Conservation (phyloP, 2,888 invertebrate genomes). For the Chrysina gloriosa region DNA sequence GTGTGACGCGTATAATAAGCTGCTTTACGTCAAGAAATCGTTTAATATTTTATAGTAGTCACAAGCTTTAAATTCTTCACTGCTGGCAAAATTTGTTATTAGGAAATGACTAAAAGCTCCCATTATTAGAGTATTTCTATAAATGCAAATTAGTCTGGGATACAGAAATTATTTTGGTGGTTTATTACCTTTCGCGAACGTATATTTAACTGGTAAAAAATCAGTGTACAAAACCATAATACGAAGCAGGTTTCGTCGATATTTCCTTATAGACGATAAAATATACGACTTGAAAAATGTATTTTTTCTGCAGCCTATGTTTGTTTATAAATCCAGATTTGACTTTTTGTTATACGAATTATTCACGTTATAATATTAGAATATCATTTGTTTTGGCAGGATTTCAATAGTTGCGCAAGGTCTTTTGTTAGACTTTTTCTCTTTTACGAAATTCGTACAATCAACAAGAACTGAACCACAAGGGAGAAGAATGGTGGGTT, state of each 20-base stretch:
- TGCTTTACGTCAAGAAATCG: slow-evolving; percentile 23
- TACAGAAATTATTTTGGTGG: not conserved
- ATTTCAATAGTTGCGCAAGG: slow-evolving; percentile 40
- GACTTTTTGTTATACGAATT: slow-evolving; percentile 38
- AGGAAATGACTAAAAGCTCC: slow-evolving; percentile 29
- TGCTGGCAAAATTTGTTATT: not conserved
- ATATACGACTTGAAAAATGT: slow-evolving; percentile 22
- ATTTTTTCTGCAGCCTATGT: slow-evolving; percentile 26
- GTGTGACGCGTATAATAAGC: not conserved
- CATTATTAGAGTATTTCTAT: not conserved
- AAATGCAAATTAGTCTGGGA: not conserved
- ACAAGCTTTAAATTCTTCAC: slow-evolving; percentile 3
- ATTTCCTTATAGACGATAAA: slow-evolving; percentile 22
- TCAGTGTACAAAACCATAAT: not conserved
- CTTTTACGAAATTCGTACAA: slow-evolving; percentile 35
- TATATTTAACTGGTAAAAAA: not conserved
- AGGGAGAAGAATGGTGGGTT: slow-evolving; percentile 33
- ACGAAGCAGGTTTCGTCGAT: not conserved
- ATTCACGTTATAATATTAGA: slow-evolving; percentile 39
- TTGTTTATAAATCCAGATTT: slow-evolving; percentile 39
- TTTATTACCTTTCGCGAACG: not conserved
- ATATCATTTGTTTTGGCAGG: slow-evolving; percentile 41
- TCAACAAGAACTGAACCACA: slow-evolving; percentile 29
- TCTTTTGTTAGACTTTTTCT: slow-evolving; percentile 26
- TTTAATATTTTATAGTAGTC: slow-evolving; percentile 4